Conservation (phyloP, 2,113 vertebrate genomes). For the Rutilus rutilus region DNA sequence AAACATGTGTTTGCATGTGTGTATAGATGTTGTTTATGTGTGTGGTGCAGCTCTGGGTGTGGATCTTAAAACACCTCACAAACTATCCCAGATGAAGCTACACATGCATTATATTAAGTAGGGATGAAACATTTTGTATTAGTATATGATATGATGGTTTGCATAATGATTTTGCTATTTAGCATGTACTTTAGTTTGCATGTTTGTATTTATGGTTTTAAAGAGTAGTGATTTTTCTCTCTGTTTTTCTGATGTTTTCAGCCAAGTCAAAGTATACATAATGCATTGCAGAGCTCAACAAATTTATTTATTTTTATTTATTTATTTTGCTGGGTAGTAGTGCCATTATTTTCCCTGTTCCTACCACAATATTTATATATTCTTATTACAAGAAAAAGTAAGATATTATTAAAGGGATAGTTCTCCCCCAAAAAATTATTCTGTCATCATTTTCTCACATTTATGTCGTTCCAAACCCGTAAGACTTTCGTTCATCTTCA, state of each 20-base stretch:
- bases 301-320: fast-evolving
- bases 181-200: neutral
- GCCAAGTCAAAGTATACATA: neutral
- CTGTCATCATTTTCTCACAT: no score
- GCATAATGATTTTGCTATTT: neutral
- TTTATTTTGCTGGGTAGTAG: neutral
- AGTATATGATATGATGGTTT: neutral
- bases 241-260: neutral
- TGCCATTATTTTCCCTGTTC: neutral
- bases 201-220: neutral
- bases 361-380: neutral
- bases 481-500: no score
- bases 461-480: no score
- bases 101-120: neutral
- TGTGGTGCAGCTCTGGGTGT: neutral
- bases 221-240: neutral
- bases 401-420: no score
- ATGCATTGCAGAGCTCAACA: neutral
- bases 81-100: neutral
- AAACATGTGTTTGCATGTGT: neutral
- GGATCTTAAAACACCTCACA: neutral
- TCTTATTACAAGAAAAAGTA: neutral
- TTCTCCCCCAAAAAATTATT: no score
- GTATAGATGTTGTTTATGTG: neutral
- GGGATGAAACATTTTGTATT: neutral